phyloP scores from a whole-genome alignment of 2,113 vertebrate species.

The Mohoua ochrocephala region DNA sequence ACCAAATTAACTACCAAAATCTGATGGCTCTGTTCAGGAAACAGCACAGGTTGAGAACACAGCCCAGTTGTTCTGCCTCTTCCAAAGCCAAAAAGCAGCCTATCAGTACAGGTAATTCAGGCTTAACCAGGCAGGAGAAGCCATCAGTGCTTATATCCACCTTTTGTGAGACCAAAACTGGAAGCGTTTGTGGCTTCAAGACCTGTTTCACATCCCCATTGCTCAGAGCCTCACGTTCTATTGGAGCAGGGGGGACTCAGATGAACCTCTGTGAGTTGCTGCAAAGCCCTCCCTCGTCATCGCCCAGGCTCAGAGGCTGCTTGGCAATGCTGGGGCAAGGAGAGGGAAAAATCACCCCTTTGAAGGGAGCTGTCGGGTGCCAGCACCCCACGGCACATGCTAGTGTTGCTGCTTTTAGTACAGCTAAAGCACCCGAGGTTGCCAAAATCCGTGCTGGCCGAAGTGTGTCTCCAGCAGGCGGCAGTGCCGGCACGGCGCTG shows the following conservation, averaged over 20 bases:
- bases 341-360: background rate
- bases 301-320: accelerated
- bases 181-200: background rate
- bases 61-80: background rate
- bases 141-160: background rate
- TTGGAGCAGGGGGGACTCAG: background rate
- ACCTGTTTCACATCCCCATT: background rate
- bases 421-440: background rate
- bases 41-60: background rate
- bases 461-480: constrained; percentile 18
- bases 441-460: background rate
- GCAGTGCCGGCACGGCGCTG: background rate
- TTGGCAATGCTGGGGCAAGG: background rate
- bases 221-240: accelerated
- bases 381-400: background rate
- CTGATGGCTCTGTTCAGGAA: background rate
- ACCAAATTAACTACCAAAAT: background rate
- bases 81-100: background rate
- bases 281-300: accelerated
- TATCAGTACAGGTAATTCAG: constrained; percentile 11
- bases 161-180: background rate
- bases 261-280: background rate
- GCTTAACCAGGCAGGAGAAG: background rate
- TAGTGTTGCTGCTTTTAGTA: background rate
- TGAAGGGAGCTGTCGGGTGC: background rate